Conservation (phyloP, 2,113 vertebrate genomes). For the Pagrus major region DNA sequence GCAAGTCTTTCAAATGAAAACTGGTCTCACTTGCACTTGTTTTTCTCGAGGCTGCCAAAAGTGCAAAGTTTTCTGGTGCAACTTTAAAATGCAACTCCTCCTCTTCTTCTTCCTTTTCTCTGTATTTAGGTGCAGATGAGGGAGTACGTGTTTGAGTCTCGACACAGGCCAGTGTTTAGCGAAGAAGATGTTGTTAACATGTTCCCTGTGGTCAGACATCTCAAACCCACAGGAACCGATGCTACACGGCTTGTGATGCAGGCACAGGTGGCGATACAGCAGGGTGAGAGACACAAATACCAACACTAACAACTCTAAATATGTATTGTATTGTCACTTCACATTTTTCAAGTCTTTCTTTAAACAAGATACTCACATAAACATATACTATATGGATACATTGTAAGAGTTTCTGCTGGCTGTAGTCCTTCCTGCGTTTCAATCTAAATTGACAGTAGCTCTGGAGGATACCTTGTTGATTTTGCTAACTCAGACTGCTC, state of each 20-base stretch:
- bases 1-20: too few relatives aligned
- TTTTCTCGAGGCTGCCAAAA: too few relatives aligned
- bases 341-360: too few relatives aligned
- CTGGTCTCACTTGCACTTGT: too few relatives aligned
- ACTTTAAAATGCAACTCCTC: not conserved
- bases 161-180: conserved; percentile 89
- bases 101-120: not conserved
- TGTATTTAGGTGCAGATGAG: conserved; percentile 89
- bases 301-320: not conserved
- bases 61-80: not conserved
- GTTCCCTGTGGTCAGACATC: conserved; percentile 94
- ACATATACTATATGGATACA: too few relatives aligned
- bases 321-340: too few relatives aligned
- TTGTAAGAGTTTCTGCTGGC: too few relatives aligned
- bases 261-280: conserved; percentile 91
- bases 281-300: conserved; percentile 83
- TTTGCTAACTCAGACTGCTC: not conserved
- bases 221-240: conserved; percentile 89
- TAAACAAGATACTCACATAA: too few relatives aligned
- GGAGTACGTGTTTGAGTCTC: conserved; percentile 92
- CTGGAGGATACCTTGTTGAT: too few relatives aligned
- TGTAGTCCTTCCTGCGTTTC: too few relatives aligned
- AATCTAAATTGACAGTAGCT: too few relatives aligned
- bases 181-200: conserved; percentile 96
- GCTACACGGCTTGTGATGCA: conserved; percentile 91